These are phyloP conservation scores for Rachycentron canadum DNA, from an alignment of 2,797 vertebrate species.

Conservation along the genomic window DNA sequence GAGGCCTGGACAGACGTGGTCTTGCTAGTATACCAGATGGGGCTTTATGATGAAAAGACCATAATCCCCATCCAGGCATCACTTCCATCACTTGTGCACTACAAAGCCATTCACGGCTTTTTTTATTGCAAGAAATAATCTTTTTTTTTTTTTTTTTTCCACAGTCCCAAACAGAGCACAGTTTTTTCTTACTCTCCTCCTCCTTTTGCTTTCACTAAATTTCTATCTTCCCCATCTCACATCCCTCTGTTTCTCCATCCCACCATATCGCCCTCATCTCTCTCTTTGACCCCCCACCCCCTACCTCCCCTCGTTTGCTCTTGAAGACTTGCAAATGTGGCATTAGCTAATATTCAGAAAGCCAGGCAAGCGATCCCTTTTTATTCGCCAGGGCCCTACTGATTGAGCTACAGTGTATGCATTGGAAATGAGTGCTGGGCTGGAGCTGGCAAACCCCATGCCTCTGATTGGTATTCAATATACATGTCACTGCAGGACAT, in stretches of 20 bases:
- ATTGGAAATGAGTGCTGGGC: slow-evolving; percentile 94
- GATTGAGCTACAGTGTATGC: slow-evolving; percentile 96
- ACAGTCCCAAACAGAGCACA: slow-evolving; percentile 83
- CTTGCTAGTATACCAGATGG: slow-evolving; percentile 96
- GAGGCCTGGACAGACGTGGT: slow-evolving; percentile 97
- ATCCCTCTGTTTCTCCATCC: slow-evolving; percentile 64
- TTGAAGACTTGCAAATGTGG: slow-evolving; percentile 99
- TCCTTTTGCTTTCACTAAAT: slow-evolving; percentile 30
- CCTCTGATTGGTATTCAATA: slow-evolving; percentile 96
- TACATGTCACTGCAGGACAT: slow-evolving; percentile 94
- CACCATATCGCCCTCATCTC: slow-evolving; percentile 72
- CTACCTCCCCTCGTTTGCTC: slow-evolving; percentile 76
- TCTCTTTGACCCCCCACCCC: slow-evolving; percentile 71
- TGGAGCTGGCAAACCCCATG: slow-evolving; percentile 86
- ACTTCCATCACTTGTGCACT: slow-evolving; percentile 94
- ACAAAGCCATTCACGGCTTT: slow-evolving; percentile 92
- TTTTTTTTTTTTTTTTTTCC: slow-evolving; percentile 81
- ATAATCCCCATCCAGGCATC: slow-evolving; percentile 97
- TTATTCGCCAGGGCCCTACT: slow-evolving; percentile 92
- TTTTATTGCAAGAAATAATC: slow-evolving; percentile 89
- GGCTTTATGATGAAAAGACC: slow-evolving; percentile 99
- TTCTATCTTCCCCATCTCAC: slow-evolving; percentile 45
- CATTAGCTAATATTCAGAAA: slow-evolving; percentile 98
- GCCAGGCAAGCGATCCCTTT: slow-evolving; percentile 87
- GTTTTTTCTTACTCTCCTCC: slow-evolving; percentile 39